phyloP scores from a whole-genome alignment of 2,888 invertebrate species.

The Boloria euphrosyne region DNA sequence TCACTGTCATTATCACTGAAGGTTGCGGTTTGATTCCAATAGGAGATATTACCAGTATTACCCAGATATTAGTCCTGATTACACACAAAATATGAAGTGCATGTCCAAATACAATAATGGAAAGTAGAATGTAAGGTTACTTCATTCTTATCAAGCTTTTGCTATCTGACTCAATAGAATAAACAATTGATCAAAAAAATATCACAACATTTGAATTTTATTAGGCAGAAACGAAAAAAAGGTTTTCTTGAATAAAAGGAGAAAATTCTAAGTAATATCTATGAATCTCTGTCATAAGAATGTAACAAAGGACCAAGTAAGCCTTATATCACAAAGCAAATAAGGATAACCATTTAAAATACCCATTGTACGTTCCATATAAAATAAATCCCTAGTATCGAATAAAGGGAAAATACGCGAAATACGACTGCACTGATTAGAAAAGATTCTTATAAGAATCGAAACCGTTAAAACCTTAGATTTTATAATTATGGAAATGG shows the following conservation, averaged over 20 bases:
- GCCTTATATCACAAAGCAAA: constrained; percentile 16
- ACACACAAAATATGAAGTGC: no score
- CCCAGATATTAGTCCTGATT: no score
- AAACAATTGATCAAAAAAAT: neutral
- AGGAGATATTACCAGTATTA: no score
- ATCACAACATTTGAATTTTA: neutral
- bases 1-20: no score
- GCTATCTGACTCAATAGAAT: no score
- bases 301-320: constrained; percentile 10
- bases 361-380: constrained; percentile 20
- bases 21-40: no score
- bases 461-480: constrained; percentile 10
- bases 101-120: no score
- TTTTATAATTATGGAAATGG: constrained; percentile 2
- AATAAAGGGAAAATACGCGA: constrained; percentile 24
- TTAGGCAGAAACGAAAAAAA: neutral
- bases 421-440: constrained; percentile 27
- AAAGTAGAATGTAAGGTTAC: no score
- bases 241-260: neutral
- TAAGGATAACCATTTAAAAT: constrained; percentile 24
- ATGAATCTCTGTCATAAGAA: neutral
- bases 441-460: constrained; percentile 27
- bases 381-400: constrained; percentile 27
- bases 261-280: neutral
- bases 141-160: no score